phyloP scores from a whole-genome alignment of 2,113 vertebrate species.

The Toxostoma redivivum region DNA sequence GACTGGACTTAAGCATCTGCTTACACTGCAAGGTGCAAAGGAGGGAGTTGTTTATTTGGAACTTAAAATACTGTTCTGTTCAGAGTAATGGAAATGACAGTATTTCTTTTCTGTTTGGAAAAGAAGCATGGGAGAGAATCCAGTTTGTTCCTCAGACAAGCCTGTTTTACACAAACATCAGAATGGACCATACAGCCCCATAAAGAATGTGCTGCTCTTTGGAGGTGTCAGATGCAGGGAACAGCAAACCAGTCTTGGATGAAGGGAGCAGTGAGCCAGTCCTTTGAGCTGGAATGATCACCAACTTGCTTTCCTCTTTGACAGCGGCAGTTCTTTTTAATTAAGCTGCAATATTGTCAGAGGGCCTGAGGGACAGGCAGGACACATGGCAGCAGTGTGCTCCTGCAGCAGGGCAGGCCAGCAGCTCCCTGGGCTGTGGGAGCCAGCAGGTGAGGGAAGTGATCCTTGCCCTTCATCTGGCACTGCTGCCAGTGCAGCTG shows the following conservation, averaged over 20 bases:
- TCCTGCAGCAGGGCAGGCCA: not conserved
- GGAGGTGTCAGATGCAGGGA: not conserved
- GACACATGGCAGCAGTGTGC: not conserved
- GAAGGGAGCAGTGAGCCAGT: not conserved
- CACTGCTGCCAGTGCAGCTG: not conserved
- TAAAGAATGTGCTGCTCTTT: not conserved
- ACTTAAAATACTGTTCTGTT: not conserved
- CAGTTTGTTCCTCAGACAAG: not conserved
- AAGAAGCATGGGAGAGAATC: not conserved
- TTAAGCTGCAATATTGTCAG: constrained; percentile 9
- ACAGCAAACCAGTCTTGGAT: accelerated
- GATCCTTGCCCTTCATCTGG: not conserved
- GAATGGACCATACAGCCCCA: not conserved
- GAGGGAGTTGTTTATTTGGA: not conserved
- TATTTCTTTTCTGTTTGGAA: not conserved
- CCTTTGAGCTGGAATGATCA: not conserved
- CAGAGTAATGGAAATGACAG: not conserved
- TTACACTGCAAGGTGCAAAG: not conserved
- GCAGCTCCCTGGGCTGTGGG: not conserved
- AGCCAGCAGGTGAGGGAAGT: not conserved
- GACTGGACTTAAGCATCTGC: not conserved
- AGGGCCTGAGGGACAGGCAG: not conserved
- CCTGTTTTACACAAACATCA: not conserved
- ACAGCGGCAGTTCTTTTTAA: constrained; percentile 28
- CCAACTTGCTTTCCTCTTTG: not conserved